phyloP scores from a whole-genome alignment of 30 jellyfish, hydroid and myxozoan genomes.

The Catostylus mosaicus region DNA sequence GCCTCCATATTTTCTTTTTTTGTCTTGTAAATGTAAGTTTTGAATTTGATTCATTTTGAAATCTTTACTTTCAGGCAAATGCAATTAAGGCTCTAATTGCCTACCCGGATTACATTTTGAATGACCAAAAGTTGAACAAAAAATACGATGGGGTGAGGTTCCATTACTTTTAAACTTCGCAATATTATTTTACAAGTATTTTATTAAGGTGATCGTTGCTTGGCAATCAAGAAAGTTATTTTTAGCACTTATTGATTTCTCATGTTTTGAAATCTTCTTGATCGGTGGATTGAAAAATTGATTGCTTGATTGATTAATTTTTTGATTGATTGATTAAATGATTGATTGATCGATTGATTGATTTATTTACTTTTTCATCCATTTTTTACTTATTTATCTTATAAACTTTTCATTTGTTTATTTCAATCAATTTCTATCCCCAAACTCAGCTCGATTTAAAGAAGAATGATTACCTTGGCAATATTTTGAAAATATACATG shows the following conservation, averaged over 20 bases:
- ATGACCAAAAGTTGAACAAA: constrained; percentile 36
- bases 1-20: no score
- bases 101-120: constrained; percentile 53
- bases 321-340: no score
- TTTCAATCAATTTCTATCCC: neutral
- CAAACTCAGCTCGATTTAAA: neutral
- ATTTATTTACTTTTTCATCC: no score
- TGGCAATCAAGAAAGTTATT: neutral
- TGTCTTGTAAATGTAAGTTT: no score
- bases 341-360: no score
- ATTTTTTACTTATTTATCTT: no score
- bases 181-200: no score
- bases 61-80: constrained; percentile 57
- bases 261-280: no score
- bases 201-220: neutral
- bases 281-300: no score
- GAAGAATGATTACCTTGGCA: constrained; percentile 23
- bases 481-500: constrained; percentile 1
- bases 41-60: no score
- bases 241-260: neutral
- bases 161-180: neutral
- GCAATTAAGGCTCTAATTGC: constrained; percentile 60
- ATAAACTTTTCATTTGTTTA: neutral
- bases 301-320: no score
- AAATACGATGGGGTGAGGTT: constrained; percentile 39